A percentile compares a stretch with the other conserved stretches of the same genome.
These are phyloP conservation scores for Zoanthus solanderi DNA, from an alignment of 92 coral and sea anemone genomes.

Conservation along the genomic window DNA sequence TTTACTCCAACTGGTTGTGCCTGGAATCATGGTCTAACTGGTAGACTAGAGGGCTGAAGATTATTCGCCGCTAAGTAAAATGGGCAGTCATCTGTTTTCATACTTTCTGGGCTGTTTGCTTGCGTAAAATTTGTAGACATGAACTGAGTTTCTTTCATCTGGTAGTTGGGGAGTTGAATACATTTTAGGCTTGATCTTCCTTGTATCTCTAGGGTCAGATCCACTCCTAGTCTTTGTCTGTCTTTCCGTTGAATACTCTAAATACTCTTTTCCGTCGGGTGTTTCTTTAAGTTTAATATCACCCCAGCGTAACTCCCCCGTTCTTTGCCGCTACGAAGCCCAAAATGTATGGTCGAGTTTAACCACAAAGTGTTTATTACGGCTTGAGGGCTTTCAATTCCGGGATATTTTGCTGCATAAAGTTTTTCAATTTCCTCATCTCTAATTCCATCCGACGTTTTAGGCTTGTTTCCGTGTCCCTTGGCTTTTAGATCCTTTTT, in stretches of 20 bases:
- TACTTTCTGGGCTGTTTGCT: constrained; percentile 26
- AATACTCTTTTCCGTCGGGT: constrained; percentile 29
- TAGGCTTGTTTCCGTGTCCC: neutral
- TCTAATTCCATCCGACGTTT: constrained; percentile 15
- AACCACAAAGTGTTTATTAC: constrained; percentile 43
- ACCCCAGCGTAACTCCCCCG: constrained; percentile 38
- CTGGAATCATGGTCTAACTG: constrained; percentile 7
- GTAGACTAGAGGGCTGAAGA: neutral
- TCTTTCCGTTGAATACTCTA: neutral
- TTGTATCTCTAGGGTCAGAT: neutral
- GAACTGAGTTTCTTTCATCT: neutral
- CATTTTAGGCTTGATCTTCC: no score
- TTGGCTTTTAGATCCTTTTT: constrained; percentile 42
- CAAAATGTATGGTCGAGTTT: constrained; percentile 45
- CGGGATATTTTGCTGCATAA: constrained; percentile 28
- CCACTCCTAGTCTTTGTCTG: neutral
- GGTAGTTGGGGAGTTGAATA: no score
- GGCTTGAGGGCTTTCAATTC: constrained; percentile 32
- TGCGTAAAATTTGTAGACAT: constrained; percentile 41
- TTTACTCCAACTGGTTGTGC: constrained; percentile 50
- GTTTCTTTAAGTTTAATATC: constrained; percentile 26
- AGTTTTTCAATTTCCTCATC: constrained; percentile 49
- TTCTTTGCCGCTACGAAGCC: constrained; percentile 44
- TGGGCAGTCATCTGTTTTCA: constrained; percentile 4
- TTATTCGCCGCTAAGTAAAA: constrained; percentile 11